Conservation (phyloP, 64 coral and sea anemone genomes). For the Stichodactyla mertensii region DNA sequence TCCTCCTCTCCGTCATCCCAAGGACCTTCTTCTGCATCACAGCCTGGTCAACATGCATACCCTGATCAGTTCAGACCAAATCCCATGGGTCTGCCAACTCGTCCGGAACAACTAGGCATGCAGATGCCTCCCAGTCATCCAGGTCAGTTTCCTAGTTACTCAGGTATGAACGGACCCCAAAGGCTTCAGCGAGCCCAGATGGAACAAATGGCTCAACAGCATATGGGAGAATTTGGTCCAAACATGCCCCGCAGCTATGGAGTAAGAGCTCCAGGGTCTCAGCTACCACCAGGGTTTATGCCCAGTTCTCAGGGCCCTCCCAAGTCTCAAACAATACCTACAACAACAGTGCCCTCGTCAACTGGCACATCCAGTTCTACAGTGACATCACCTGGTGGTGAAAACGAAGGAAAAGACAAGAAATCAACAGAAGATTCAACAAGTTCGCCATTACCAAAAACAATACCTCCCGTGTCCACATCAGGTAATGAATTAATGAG, state of each 20-base stretch:
- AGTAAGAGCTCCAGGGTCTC: not conserved
- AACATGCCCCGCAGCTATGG: not conserved
- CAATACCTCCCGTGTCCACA: constrained; percentile 56
- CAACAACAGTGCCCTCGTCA: not conserved
- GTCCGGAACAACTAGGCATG: not conserved
- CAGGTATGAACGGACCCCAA: not conserved
- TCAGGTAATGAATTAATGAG: constrained; percentile 37
- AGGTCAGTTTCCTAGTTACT: not conserved
- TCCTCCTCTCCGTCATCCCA: not conserved
- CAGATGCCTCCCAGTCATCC: not conserved
- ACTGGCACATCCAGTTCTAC: not conserved
- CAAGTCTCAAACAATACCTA: constrained; percentile 3
- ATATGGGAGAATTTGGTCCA: not conserved
- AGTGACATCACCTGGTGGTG: constrained; percentile 26
- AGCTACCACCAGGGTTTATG: constrained; percentile 25
- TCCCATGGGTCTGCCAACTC: not conserved
- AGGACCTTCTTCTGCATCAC: not conserved
- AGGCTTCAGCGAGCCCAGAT: constrained; percentile 8
- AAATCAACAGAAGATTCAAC: constrained; percentile 32
- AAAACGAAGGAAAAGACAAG: constrained; percentile 35
- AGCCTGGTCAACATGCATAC: not conserved
- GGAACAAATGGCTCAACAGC: not conserved
- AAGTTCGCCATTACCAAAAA: constrained; percentile 39
- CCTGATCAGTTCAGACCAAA: constrained; percentile 2
- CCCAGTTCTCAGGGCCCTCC: constrained; percentile 11